Evolutionary conservation across 2,888 invertebrate species (phyloP).

Genomic region (Therioaphis trifolii): DNA sequence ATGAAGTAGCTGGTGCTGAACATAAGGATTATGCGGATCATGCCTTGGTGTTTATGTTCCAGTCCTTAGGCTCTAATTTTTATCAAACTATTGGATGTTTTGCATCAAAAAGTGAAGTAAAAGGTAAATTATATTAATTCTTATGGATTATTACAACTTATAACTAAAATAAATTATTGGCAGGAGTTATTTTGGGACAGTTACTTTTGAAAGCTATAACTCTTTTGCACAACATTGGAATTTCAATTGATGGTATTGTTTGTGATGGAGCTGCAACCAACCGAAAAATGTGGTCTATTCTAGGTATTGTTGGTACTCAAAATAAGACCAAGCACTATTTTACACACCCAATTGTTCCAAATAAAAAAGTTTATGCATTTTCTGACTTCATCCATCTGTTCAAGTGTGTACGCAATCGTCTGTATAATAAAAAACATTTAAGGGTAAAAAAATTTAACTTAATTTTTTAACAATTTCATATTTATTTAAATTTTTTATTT

Average conservation of each 20-base stretch:
- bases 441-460: too few species aligned
- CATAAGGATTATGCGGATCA: too few species aligned
- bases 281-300: background rate
- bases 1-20: too few species aligned
- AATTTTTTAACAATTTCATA: background rate
- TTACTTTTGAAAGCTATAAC: background rate
- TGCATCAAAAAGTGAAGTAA: too few species aligned
- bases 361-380: background rate
- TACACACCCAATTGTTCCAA: background rate
- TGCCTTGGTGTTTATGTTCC: too few species aligned
- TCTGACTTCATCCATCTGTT: background rate
- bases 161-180: too few species aligned
- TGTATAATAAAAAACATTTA: background rate
- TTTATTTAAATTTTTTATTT: too few species aligned
- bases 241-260: too few species aligned
- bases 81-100: too few species aligned
- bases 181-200: background rate
- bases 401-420: background rate
- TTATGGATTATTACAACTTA: too few species aligned
- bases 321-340: background rate
- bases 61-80: too few species aligned
- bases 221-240: conserved; percentile 1
- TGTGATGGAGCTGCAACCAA: too few species aligned
- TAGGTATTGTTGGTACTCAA: background rate
- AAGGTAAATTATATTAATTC: background rate